Evolutionary conservation across 2,888 invertebrate species (phyloP).

Genomic region (Cephalotes varians): DNA sequence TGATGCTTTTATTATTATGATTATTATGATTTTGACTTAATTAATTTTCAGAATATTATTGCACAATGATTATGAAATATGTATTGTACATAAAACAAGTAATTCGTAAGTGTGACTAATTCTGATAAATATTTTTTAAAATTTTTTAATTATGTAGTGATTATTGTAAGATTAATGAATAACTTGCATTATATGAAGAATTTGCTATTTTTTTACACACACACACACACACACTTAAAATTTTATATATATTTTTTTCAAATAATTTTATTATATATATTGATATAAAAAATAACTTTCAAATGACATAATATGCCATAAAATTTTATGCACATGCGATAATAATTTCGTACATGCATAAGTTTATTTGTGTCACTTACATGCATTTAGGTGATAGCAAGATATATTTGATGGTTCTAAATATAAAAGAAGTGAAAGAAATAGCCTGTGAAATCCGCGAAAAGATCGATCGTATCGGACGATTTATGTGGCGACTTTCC

Average conservation of each 20-base stretch:
- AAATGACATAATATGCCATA: neutral
- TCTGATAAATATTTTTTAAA: neutral
- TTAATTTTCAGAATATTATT: neutral
- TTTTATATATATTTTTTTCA: neutral
- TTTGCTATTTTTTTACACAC: neutral
- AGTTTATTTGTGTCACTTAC: neutral
- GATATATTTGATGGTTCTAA: neutral
- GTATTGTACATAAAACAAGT: neutral
- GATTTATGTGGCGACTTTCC: constrained; percentile 17
- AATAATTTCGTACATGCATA: neutral
- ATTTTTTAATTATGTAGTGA: neutral
- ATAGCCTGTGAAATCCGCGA: constrained; percentile 18
- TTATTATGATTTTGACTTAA: constrained; percentile 3
- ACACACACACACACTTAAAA: neutral
- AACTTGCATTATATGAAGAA: neutral
- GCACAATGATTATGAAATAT: neutral
- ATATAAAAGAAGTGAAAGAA: constrained; percentile 15
- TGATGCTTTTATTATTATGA: neutral
- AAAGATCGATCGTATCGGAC: constrained; percentile 3
- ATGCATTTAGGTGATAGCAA: neutral
- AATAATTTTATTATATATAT: neutral
- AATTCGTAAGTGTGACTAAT: neutral
- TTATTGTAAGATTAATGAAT: neutral
- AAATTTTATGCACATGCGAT: neutral
- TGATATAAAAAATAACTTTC: neutral